A percentile compares a stretch with the other conserved stretches of the same genome.
These are phyloP conservation scores for Morone chrysops DNA, from an alignment of 2,113 vertebrate genomes.

Conservation along the genomic window DNA sequence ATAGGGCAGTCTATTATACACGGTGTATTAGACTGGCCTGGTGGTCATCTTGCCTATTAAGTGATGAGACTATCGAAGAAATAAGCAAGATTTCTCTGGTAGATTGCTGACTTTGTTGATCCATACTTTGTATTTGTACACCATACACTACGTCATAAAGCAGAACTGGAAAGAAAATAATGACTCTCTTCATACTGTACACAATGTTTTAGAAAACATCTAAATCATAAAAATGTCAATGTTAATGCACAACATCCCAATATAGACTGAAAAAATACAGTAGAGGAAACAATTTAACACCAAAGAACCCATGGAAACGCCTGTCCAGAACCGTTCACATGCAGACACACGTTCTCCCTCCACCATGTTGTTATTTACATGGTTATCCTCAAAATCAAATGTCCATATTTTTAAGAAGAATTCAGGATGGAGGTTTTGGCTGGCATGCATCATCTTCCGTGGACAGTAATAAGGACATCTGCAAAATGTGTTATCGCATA, in stretches of 20 bases:
- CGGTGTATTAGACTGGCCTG: neutral
- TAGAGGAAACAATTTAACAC: neutral
- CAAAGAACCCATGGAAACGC: neutral
- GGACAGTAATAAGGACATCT: neutral
- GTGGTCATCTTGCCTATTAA: neutral
- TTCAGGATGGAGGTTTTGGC: neutral
- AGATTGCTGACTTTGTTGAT: neutral
- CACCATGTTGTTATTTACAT: slow-evolving; percentile 36
- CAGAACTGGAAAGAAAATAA: too few relatives aligned
- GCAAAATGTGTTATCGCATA: neutral
- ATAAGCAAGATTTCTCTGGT: neutral
- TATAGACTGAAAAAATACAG: neutral
- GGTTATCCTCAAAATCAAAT: neutral
- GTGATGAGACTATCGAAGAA: neutral
- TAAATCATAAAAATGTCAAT: neutral
- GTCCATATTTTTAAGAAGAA: neutral
- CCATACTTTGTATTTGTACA: neutral
- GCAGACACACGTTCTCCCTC: slow-evolving; percentile 1
- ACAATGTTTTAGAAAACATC: neutral
- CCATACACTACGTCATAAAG: neutral
- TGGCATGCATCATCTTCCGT: neutral
- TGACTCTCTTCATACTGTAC: neutral
- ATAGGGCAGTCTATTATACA: neutral
- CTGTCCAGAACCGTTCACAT: neutral
- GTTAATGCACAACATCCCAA: neutral